Evolutionary conservation across 2,113 vertebrate species (phyloP).

Genomic region (Chrysochloris asiatica): DNA sequence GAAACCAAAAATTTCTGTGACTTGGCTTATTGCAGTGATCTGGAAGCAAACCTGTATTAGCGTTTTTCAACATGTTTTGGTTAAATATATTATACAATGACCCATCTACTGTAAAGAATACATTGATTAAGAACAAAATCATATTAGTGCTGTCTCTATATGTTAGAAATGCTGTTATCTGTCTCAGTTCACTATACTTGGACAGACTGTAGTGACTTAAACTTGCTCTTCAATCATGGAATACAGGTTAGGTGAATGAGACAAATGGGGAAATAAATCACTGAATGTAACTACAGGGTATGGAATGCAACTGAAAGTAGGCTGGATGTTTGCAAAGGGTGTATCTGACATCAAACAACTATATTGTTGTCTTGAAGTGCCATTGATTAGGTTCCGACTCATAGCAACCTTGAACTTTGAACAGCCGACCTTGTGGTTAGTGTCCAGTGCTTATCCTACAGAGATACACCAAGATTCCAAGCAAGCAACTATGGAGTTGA

Average conservation of each 20-base stretch:
- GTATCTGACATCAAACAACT: constrained; percentile 25
- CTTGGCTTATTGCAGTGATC: too few relatives aligned
- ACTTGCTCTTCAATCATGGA: neutral
- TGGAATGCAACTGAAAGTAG: constrained; percentile 49
- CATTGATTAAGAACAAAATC: constrained; percentile 43
- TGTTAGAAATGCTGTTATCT: constrained; percentile 31
- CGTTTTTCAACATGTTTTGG: neutral
- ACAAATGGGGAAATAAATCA: neutral
- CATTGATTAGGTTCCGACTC: too few relatives aligned
- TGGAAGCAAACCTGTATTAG: too few relatives aligned
- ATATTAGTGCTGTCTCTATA: constrained; percentile 34
- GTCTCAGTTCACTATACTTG: constrained; percentile 19
- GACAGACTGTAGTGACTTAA: neutral
- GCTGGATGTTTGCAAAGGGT: constrained; percentile 8
- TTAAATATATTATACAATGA: constrained; percentile 24
- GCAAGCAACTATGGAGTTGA: neutral
- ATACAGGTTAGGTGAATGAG: neutral
- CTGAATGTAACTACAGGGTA: neutral
- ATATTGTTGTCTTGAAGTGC: neutral
- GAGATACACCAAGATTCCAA: too few relatives aligned
- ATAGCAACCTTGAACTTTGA: too few relatives aligned
- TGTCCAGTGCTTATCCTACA: too few relatives aligned
- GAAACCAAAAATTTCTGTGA: too few relatives aligned
- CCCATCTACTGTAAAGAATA: constrained; percentile 46
- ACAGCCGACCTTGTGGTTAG: too few relatives aligned